Base-by-base conservation (phyloP, 2,797 vertebrate genomes). In the Alauda arvensis region DNA sequence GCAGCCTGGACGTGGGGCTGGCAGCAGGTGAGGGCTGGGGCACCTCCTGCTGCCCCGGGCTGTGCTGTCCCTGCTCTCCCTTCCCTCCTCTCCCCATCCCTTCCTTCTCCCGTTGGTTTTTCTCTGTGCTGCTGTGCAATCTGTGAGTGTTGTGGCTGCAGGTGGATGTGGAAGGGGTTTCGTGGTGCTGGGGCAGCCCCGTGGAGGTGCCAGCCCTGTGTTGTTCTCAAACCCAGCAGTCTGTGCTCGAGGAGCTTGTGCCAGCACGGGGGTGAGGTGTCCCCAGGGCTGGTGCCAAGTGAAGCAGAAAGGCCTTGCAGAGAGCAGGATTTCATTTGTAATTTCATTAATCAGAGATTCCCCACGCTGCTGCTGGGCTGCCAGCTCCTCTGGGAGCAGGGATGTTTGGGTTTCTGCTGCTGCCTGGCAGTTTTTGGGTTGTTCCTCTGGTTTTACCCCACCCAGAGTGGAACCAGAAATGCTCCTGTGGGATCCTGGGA, bases 11-110 rank as follows among this genome's bases (percentile, higher is more conserved):
- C 26, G 93, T 97, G 65, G 97, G 97, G 95, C 96, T 98, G 71
- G 97, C 98, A 96, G 94, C 98, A 98, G 99, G 99, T 99, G 97
- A 97, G 98, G 66, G 21, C 43, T 49, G 68, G 49, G 46, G 2
- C 33, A 12, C 10, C 48, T 68, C 70, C 87, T 33, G 69, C 66
- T 61, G 85, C 19, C 52, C 39, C 10, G 63, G 42, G 31, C 5
- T 8, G 8, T 14, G 52, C 2, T 43, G 37, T 10, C 56, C 74
- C 62, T 67, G 21, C 60, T 37, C 18, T 69, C 28, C 59, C 8
- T 42, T 6, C 40, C 69, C 55, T 75, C 31, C 37, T n/a, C 13
- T 69, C 37, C 37, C 31, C 3, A 0, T 6, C 42, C 24, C 0
- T 31, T 52, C 5, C 0, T 19, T n/a, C n/a, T n/a, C n/a, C n/a